These are phyloP conservation scores for Ornithorhynchus anatinus DNA, from an alignment of 2,113 vertebrate genomes.

Conservation along the genomic window DNA sequence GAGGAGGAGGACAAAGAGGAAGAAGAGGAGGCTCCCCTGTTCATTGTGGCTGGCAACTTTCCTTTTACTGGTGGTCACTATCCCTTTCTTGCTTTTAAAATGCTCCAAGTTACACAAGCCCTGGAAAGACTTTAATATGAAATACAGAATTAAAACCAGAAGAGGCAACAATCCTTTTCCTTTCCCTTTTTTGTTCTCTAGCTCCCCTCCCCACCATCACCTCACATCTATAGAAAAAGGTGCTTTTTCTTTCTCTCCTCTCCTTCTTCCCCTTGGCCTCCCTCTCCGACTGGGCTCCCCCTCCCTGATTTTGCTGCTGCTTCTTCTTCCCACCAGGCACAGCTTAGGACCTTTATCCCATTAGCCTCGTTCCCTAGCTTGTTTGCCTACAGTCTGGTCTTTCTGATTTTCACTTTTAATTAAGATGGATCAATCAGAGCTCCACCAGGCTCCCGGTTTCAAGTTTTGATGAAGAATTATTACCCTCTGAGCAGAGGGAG, in stretches of 20 bases:
- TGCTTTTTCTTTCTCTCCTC: neutral
- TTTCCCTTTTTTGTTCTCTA: neutral
- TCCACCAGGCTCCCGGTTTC: conserved; percentile 13
- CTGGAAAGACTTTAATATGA: too few species aligned
- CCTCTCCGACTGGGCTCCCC: neutral
- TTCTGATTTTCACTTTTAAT: conserved; percentile 35
- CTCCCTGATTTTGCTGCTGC: neutral
- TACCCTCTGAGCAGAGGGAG: conserved; percentile 1
- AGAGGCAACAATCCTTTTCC: neutral
- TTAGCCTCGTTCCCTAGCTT: conserved; percentile 1
- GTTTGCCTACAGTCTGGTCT: conserved; percentile 4
- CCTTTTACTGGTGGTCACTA: too few species aligned
- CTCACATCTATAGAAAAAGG: neutral
- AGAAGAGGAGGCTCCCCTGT: too few species aligned
- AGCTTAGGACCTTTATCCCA: neutral
- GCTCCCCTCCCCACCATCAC: too few species aligned
- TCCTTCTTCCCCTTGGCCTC: neutral
- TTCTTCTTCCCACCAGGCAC: neutral
- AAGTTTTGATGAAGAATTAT: conserved; percentile 37
- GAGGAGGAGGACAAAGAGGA: too few species aligned
- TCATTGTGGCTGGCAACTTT: too few species aligned
- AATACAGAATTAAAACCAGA: too few species aligned
- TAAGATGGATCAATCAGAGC: conserved; percentile 27
- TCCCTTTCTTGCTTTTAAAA: too few species aligned
- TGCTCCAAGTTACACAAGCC: too few species aligned